Percentiles rank a stretch among this genome's conserved stretches.
These are phyloP conservation scores for Phocides pigmalion DNA, from an alignment of 1,140 invertebrate genomes.

Conservation along the genomic window DNA sequence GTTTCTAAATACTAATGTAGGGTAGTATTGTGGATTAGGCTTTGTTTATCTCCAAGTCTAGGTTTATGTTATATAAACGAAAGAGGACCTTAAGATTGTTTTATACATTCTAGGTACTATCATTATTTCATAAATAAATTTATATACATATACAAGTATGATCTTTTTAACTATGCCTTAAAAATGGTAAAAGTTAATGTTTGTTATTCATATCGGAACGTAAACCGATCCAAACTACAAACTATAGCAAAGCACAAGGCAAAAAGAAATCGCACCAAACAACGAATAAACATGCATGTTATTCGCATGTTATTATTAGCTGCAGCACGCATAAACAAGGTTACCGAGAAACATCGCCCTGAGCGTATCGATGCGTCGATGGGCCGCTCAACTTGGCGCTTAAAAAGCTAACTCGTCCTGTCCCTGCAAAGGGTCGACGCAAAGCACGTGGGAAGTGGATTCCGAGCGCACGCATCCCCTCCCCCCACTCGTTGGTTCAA, in stretches of 20 bases:
- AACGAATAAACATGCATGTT: conserved; percentile 65
- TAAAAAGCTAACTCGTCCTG: conserved; percentile 81
- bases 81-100: too few species aligned
- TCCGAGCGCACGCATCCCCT: conserved; percentile 80
- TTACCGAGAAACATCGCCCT: conserved; percentile 65
- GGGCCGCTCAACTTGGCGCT: conserved; percentile 48
- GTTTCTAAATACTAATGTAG: too few species aligned
- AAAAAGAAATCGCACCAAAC: conserved; percentile 59
- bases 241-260: conserved; percentile 5
- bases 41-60: too few species aligned
- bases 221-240: conserved; percentile 11
- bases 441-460: conserved; percentile 80
- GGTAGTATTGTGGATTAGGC: too few species aligned
- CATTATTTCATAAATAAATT: too few species aligned
- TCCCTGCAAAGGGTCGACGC: conserved; percentile 66
- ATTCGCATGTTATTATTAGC: conserved; percentile 77
- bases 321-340: conserved; percentile 75
- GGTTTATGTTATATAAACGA: too few species aligned
- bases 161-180: too few species aligned
- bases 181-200: too few species aligned
- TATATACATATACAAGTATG: too few species aligned
- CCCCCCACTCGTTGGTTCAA: conserved; percentile 44
- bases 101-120: too few species aligned
- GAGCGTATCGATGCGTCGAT: conserved; percentile 74
- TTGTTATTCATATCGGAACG: conserved; percentile 27